Percentiles rank a stretch among this genome's conserved stretches.
phyloP scores from a whole-genome alignment of 1,140 invertebrate genomes.

The Lepidostoma basale region DNA sequence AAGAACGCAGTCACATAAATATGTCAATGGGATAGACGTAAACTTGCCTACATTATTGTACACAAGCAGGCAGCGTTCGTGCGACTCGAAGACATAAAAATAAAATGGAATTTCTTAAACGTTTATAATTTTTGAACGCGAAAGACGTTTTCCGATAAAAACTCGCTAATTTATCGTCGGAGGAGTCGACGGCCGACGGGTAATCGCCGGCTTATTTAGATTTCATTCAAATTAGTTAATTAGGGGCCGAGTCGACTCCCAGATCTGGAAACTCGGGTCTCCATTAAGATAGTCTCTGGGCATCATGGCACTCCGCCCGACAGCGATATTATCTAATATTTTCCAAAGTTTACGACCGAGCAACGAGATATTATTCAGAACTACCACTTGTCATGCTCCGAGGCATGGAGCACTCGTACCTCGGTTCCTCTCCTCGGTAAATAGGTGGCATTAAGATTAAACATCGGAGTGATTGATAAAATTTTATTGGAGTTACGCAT shows the following conservation, averaged over 20 bases:
- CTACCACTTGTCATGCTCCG: background rate
- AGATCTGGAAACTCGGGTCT: background rate
- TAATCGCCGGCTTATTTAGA: slow-evolving; percentile 38
- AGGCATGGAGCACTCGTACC: background rate
- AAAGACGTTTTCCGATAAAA: slow-evolving; percentile 36
- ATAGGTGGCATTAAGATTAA: background rate
- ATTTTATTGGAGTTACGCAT: background rate
- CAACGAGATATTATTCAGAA: slow-evolving; percentile 1
- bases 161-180: slow-evolving; percentile 42
- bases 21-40: slow-evolving; percentile 45
- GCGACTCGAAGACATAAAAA: slow-evolving; percentile 39
- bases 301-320: slow-evolving; percentile 3
- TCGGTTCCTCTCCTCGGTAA: background rate
- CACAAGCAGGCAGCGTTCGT: slow-evolving; percentile 34
- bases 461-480: background rate
- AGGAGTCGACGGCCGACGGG: background rate
- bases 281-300: slow-evolving; percentile 25
- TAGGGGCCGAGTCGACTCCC: slow-evolving; percentile 16
- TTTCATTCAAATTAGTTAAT: slow-evolving; percentile 47
- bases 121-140: slow-evolving; percentile 32
- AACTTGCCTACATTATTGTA: slow-evolving; percentile 44
- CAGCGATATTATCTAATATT: slow-evolving; percentile 24
- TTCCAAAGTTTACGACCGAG: slow-evolving; percentile 15
- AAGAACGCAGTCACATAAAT: slow-evolving; percentile 39
- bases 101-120: slow-evolving; percentile 36